Percentiles rank a stretch among this genome's conserved stretches.
Conservation (phyloP, 2,888 invertebrate species). For the Phania funesta region DNA sequence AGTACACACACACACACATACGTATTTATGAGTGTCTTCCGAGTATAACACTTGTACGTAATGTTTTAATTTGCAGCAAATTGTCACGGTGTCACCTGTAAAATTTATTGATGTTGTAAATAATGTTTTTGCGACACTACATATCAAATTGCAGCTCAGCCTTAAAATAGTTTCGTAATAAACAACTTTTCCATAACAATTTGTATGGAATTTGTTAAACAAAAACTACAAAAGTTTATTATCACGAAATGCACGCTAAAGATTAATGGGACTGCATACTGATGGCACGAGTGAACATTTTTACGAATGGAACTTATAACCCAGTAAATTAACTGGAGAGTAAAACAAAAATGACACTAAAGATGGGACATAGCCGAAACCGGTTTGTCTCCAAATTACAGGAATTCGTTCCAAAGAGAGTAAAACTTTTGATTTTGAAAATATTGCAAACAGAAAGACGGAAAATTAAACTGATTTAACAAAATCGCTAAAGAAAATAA, state of each 20-base stretch:
- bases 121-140: constrained; percentile 29
- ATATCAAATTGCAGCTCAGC: neutral
- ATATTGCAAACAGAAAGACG: too few species aligned
- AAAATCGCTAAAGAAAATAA: too few species aligned
- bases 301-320: neutral
- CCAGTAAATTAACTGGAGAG: neutral
- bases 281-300: neutral
- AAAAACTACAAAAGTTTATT: neutral
- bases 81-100: constrained; percentile 39
- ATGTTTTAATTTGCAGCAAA: constrained; percentile 25
- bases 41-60: neutral
- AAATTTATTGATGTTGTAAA: constrained; percentile 37
- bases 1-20: too few species aligned
- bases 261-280: constrained; percentile 5
- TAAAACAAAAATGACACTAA: neutral
- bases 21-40: neutral
- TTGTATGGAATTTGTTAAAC: constrained; percentile 40
- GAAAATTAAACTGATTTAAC: too few species aligned
- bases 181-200: constrained; percentile 30
- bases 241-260: neutral
- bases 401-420: too few species aligned
- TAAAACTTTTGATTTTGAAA: too few species aligned
- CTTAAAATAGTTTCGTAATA: constrained; percentile 4
- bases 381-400: too few species aligned
- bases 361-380: too few species aligned